Percentiles rank a stretch among this genome's conserved stretches.
Evolutionary conservation across 2,113 vertebrate species (phyloP).

Genomic region (Emydocephalus ijimae): DNA sequence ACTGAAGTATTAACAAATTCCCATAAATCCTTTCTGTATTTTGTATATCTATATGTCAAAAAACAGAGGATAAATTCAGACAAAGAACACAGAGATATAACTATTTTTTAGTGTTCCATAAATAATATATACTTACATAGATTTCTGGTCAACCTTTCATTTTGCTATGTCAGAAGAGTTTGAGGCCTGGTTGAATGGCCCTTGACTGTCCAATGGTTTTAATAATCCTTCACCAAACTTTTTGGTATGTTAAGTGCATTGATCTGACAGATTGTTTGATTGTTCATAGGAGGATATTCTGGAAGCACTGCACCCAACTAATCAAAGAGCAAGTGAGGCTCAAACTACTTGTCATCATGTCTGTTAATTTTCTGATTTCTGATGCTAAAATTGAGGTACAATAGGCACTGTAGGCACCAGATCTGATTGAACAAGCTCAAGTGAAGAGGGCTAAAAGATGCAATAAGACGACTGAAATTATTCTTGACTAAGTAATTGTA

Average conservation of each 20-base stretch:
- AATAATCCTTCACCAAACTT: background rate
- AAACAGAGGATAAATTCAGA: background rate
- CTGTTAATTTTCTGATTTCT: slow-evolving; percentile 11
- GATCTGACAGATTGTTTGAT: background rate
- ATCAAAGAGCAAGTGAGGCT: slow-evolving; percentile 5
- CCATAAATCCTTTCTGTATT: background rate
- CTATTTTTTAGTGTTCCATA: background rate
- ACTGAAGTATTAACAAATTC: background rate
- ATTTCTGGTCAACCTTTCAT: background rate
- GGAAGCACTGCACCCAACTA: background rate
- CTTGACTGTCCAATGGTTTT: slow-evolving; percentile 7
- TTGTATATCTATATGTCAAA: background rate
- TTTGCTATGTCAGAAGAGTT: background rate
- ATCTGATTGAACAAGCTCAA: background rate
- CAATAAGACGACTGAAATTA: background rate
- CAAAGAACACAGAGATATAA: background rate
- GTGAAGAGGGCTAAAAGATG: slow-evolving; percentile 8
- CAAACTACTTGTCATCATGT: background rate
- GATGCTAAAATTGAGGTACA: slow-evolving; percentile 4
- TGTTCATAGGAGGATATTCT: background rate
- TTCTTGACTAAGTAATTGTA: background rate
- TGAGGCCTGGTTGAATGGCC: background rate
- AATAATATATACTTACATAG: background rate
- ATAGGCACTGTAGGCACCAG: background rate
- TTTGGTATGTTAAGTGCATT: background rate